Conservation (phyloP, 1,140 invertebrate genomes). For the Atta cephalotes region DNA sequence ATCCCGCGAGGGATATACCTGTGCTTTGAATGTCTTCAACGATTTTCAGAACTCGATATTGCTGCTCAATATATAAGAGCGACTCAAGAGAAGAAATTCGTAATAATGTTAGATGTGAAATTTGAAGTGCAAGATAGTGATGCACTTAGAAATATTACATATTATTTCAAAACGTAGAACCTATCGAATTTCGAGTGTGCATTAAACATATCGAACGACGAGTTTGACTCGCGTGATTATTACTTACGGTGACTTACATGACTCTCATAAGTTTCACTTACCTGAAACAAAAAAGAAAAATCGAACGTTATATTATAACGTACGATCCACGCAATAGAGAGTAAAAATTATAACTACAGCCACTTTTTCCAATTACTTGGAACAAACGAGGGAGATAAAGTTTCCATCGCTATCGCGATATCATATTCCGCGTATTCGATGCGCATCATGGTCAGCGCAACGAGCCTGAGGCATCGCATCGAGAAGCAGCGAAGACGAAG, state of each 20-base stretch:
- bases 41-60: conserved; percentile 14
- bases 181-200: neutral
- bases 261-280: neutral
- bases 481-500: conserved; percentile 15
- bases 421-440: conserved; percentile 9
- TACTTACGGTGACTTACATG: neutral
- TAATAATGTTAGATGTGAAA: neutral
- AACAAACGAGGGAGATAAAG: neutral
- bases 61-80: neutral
- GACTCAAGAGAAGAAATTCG: neutral
- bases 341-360: neutral
- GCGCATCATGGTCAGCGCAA: conserved; percentile 38
- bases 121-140: neutral
- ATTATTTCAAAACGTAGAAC: neutral
- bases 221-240: neutral
- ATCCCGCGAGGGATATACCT: conserved; percentile 25
- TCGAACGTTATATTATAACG: neutral
- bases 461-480: conserved; percentile 15
- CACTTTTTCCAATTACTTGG: neutral
- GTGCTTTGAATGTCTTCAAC: neutral
- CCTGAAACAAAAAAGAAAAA: conserved; percentile 9
- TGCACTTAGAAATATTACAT: neutral
- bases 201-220: neutral
- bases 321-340: too few relatives aligned
- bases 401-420: neutral